A percentile compares a stretch with the other conserved stretches of the same genome.
These are phyloP conservation scores for Drosophila fulvimacula DNA, from an alignment of 2,888 invertebrate genomes.

Conservation along the genomic window DNA sequence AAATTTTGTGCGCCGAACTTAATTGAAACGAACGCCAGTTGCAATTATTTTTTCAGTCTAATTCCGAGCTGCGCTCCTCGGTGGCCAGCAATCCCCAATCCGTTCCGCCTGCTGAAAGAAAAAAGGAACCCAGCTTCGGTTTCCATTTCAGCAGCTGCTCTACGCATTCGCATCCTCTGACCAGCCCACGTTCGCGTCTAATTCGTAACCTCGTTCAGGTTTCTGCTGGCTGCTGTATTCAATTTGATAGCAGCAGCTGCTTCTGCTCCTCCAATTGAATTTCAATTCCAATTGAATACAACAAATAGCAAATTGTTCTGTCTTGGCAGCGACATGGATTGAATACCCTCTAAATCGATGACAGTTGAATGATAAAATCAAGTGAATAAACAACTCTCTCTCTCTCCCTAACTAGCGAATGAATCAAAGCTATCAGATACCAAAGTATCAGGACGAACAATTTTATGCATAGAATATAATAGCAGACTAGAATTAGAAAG, in stretches of 20 bases:
- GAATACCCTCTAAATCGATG: constrained; percentile 9
- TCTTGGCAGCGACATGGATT: neutral
- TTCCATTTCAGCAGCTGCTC: constrained; percentile 19
- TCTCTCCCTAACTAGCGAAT: neutral
- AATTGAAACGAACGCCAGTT: constrained; percentile 73
- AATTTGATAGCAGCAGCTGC: constrained; percentile 54
- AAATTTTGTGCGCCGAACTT: constrained; percentile 61
- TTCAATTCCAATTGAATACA: constrained; percentile 54
- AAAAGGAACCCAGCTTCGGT: neutral
- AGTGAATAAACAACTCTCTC: neutral
- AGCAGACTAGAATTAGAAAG: too few relatives aligned
- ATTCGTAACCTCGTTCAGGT: constrained; percentile 46
- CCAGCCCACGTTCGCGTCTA: constrained; percentile 29
- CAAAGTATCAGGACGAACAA: too few relatives aligned
- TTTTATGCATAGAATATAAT: too few relatives aligned
- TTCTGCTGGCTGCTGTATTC: constrained; percentile 39
- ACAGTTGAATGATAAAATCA: neutral
- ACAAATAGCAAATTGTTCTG: constrained; percentile 9
- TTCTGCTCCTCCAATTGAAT: constrained; percentile 64
- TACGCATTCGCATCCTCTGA: constrained; percentile 8
- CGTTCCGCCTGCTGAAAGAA: neutral
- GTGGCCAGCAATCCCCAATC: constrained; percentile 24
- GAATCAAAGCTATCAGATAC: neutral
- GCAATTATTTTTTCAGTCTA: constrained; percentile 78
- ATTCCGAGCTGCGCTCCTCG: constrained; percentile 54